Percentiles rank a stretch among this genome's conserved stretches.
phyloP scores from a whole-genome alignment of 64 coral and sea anemone genomes.

The Trachythela sp. region DNA sequence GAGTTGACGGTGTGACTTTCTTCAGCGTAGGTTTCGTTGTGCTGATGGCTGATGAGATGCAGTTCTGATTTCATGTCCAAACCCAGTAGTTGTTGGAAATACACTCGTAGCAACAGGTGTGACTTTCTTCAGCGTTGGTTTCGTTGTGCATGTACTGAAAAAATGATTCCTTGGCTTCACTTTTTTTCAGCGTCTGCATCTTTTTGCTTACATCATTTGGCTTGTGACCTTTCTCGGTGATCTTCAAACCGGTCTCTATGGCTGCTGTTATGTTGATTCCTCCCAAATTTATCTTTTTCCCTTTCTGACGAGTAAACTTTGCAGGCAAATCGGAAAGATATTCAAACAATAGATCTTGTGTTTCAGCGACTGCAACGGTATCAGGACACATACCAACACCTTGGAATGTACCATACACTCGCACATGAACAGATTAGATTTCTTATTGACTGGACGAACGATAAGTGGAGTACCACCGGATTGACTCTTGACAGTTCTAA shows the following conservation, averaged over 20 bases:
- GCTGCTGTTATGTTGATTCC: neutral
- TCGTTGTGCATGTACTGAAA: too few relatives aligned
- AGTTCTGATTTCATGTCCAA: too few relatives aligned
- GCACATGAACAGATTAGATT: constrained; percentile 12
- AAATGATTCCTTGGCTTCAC: too few relatives aligned
- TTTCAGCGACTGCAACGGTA: constrained; percentile 19
- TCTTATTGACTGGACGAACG: neutral
- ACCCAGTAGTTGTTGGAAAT: too few relatives aligned
- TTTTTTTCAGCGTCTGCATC: too few relatives aligned
- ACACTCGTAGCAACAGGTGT: too few relatives aligned
- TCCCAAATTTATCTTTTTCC: too few relatives aligned
- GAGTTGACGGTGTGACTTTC: too few relatives aligned
- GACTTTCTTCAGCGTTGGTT: too few relatives aligned
- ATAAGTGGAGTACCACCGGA: neutral
- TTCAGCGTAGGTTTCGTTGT: too few relatives aligned
- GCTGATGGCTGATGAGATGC: too few relatives aligned
- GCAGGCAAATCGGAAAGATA: neutral
- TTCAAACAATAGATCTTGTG: neutral
- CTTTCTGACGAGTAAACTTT: neutral
- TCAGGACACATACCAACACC: constrained; percentile 15
- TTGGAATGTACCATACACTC: neutral
- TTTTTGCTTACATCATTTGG: neutral
- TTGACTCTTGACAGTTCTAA: neutral
- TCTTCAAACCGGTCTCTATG: neutral
- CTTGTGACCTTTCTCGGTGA: neutral